Conservation (phyloP, 1,140 invertebrate genomes). For the Lasioglossum baleicum region DNA sequence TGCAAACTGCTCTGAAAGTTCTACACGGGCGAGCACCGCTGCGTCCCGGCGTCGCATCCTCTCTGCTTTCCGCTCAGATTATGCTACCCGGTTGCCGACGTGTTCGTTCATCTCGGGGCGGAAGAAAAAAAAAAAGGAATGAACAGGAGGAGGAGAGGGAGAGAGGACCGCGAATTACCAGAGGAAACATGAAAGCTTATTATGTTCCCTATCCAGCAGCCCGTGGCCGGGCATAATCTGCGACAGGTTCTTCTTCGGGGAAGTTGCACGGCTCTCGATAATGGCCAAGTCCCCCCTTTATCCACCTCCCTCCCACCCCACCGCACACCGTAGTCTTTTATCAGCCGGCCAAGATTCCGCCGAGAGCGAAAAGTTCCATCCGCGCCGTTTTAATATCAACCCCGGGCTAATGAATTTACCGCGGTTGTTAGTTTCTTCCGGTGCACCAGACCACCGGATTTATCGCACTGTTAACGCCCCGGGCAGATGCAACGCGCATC, state of each 20-base stretch:
- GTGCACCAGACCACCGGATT: neutral
- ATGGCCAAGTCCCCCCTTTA: slow-evolving; percentile 7
- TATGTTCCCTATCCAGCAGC: neutral
- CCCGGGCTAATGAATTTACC: neutral
- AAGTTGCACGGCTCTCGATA: slow-evolving; percentile 12
- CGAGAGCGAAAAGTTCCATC: neutral
- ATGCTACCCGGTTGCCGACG: neutral
- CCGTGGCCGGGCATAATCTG: neutral
- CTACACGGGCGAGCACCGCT: slow-evolving; percentile 33
- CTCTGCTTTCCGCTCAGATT: neutral
- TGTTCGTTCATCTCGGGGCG: slow-evolving; percentile 20
- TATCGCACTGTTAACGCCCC: neutral
- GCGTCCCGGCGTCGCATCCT: neutral
- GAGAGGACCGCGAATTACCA: neutral
- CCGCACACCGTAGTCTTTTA: neutral
- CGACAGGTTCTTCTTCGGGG: neutral
- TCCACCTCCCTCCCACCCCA: no score
- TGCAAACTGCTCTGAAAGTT: slow-evolving; percentile 61
- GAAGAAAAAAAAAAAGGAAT: slow-evolving; percentile 1
- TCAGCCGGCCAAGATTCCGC: neutral
- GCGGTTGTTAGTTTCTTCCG: neutral
- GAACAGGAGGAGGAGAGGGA: no score
- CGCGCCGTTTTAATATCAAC: neutral
- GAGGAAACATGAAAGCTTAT: neutral
- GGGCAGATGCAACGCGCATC: neutral